Evolutionary conservation across 1,140 invertebrate genomes (phyloP).

Genomic region (Ephestia elutella): DNA sequence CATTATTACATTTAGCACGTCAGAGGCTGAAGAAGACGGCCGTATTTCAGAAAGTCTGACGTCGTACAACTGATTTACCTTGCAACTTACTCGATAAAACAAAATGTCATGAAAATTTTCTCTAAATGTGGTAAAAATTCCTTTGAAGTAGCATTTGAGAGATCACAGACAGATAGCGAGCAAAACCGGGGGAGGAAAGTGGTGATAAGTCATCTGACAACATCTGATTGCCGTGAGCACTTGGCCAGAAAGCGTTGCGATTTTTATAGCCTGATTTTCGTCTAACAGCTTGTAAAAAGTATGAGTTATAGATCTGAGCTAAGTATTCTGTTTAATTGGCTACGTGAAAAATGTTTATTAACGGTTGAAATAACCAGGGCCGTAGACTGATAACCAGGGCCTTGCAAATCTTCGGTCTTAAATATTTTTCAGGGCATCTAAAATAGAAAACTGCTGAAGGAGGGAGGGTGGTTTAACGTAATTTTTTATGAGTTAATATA

Average conservation of each 20-base stretch:
- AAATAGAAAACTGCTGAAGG: too few species aligned
- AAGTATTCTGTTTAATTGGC: background rate
- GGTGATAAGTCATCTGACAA: background rate
- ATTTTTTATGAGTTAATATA: too few species aligned
- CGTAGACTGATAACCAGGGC: background rate
- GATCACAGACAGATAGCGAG: background rate
- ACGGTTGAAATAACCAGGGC: background rate
- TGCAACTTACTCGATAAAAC: too few species aligned
- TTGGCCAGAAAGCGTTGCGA: slow-evolving; percentile 33
- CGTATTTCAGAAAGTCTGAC: too few species aligned
- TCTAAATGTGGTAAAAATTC: too few species aligned
- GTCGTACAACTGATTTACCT: too few species aligned
- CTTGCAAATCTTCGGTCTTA: background rate
- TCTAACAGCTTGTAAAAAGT: background rate
- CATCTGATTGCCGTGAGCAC: slow-evolving; percentile 24
- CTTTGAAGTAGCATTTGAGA: too few species aligned
- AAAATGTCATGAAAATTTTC: too few species aligned
- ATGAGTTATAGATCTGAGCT: background rate
- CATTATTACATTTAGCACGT: too few species aligned
- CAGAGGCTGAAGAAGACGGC: too few species aligned
- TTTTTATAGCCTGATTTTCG: slow-evolving; percentile 8
- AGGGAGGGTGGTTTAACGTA: too few species aligned
- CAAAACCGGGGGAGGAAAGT: background rate
- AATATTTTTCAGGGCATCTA: too few species aligned
- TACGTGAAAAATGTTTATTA: background rate